Evolutionary conservation across 1,140 invertebrate species (phyloP).

Genomic region (Rhagoletis pomonella): DNA sequence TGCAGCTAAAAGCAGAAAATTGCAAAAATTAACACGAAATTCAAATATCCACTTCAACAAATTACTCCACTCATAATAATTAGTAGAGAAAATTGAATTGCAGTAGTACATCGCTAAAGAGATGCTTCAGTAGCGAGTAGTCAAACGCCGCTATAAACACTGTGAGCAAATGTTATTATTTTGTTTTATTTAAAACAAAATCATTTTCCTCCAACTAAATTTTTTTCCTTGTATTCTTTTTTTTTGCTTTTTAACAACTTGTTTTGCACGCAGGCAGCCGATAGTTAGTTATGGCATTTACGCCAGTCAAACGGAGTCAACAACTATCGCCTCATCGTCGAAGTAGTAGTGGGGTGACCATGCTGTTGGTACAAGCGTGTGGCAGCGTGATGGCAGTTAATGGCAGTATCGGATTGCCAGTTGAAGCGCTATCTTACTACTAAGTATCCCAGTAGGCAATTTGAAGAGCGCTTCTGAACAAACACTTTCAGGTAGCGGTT

Average conservation of each 20-base stretch:
- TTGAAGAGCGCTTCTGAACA: no score
- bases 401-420: background rate
- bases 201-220: background rate
- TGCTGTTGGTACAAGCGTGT: background rate
- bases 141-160: background rate
- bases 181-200: conserved; percentile 24
- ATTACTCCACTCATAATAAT: conserved; percentile 40
- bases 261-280: background rate
- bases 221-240: background rate
- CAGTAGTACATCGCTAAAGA: background rate
- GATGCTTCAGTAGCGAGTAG: background rate
- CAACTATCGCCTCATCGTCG: background rate
- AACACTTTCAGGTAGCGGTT: no score
- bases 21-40: conserved; percentile 19
- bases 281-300: conserved; percentile 8
- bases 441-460: no score
- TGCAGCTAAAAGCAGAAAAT: conserved; percentile 19
- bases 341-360: background rate
- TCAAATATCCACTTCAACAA: conserved; percentile 2
- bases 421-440: background rate
- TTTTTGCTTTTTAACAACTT: background rate
- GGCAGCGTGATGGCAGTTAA: background rate
- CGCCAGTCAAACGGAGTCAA: conserved; percentile 29
- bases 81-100: conserved; percentile 3
- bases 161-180: background rate